Evolutionary conservation across 2,888 invertebrate genomes (phyloP).

Genomic region (Eupithecia dodoneata): DNA sequence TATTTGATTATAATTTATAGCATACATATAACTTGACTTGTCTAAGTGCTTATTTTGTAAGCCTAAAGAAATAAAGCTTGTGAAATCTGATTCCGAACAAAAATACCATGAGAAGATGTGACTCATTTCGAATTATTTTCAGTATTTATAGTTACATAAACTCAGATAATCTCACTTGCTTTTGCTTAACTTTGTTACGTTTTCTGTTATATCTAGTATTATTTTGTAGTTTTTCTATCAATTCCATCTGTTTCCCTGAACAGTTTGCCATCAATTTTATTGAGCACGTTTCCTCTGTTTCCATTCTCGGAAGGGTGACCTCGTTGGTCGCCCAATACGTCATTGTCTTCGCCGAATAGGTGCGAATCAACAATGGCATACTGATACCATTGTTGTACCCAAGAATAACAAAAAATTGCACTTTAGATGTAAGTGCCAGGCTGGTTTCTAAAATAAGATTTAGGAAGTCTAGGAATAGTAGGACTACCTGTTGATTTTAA

Average conservation of each 20-base stretch:
- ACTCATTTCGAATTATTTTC: not conserved
- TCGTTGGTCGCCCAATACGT: constrained; percentile 48
- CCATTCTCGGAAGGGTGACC: constrained; percentile 50
- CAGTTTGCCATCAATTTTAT: constrained; percentile 45
- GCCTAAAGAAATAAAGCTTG: too few relatives aligned
- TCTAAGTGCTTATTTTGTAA: too few relatives aligned
- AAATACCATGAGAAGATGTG: not conserved
- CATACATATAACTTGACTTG: too few relatives aligned
- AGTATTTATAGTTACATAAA: not conserved
- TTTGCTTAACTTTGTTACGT: not conserved
- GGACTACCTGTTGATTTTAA: constrained; percentile 11
- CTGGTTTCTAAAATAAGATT: not conserved
- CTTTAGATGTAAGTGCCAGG: not conserved
- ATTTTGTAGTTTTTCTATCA: constrained; percentile 14
- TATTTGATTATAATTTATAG: too few relatives aligned
- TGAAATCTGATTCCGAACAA: not conserved
- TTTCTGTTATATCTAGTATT: not conserved
- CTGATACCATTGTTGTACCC: constrained; percentile 39
- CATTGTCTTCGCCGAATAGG: constrained; percentile 52
- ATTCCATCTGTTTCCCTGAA: constrained; percentile 22
- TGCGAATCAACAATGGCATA: constrained; percentile 37
- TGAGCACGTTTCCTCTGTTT: constrained; percentile 47
- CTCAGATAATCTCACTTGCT: not conserved
- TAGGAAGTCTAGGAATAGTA: not conserved
- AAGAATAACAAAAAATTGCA: constrained; percentile 6